phyloP scores from a whole-genome alignment of 2,888 invertebrate species.

The Thumatha senex region DNA sequence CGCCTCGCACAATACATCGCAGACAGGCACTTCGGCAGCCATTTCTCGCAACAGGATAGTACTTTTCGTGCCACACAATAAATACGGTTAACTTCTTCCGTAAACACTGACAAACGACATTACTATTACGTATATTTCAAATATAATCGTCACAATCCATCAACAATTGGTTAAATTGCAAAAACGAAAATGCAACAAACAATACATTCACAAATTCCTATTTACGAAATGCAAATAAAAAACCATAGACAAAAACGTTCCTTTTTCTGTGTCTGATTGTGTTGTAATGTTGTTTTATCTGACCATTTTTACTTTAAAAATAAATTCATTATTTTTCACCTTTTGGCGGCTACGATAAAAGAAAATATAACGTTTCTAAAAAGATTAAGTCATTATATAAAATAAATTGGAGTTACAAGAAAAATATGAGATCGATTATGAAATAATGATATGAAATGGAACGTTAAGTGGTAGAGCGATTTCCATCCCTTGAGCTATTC shows the following conservation, averaged over 20 bases:
- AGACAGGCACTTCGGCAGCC: conserved; percentile 67
- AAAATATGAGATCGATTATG: conserved; percentile 26
- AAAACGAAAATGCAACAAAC: conserved; percentile 9
- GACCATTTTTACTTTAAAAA: too few species aligned
- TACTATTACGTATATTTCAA: neutral
- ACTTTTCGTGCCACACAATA: neutral
- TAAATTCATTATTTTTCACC: too few species aligned
- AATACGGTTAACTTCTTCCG: neutral
- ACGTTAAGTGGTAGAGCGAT: conserved; percentile 39
- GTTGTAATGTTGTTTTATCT: neutral
- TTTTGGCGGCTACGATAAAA: neutral
- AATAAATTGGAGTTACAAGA: too few species aligned
- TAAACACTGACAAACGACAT: conserved; percentile 3
- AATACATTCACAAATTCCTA: conserved; percentile 17
- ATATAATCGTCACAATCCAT: neutral
- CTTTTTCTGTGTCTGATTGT: conserved; percentile 39
- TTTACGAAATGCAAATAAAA: conserved; percentile 48
- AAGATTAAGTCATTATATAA: too few species aligned
- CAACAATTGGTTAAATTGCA: neutral
- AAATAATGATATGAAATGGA: conserved; percentile 51
- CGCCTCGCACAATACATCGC: conserved; percentile 70
- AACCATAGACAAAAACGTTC: conserved; percentile 69
- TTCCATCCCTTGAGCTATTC: conserved; percentile 39
- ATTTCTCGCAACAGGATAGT: conserved; percentile 45
- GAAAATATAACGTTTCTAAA: neutral